A percentile compares a stretch with the other conserved stretches of the same genome.
Conservation (phyloP, 2,888 invertebrate species). For the Spisula subtruncata region DNA sequence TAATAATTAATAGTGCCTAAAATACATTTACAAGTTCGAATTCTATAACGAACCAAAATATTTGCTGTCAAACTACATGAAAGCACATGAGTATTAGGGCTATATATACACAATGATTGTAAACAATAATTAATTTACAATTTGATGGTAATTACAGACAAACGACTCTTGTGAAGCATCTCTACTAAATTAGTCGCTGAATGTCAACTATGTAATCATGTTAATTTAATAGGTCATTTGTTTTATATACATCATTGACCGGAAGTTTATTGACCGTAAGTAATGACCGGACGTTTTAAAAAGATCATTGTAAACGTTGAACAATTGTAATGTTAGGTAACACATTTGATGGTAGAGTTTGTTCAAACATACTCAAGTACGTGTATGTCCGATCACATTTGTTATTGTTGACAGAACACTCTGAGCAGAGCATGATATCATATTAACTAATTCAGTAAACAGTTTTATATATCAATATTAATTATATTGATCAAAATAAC, state of each 20-base stretch:
- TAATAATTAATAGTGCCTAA: too few species aligned
- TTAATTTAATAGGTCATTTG: too few species aligned
- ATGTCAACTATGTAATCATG: too few species aligned
- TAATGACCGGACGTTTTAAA: background rate
- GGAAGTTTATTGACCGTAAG: background rate
- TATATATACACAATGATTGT: too few species aligned
- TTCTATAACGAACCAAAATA: too few species aligned
- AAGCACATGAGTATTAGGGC: too few species aligned
- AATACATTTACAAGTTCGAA: too few species aligned
- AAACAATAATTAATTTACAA: too few species aligned
- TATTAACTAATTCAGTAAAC: background rate
- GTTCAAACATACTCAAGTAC: background rate
- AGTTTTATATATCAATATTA: background rate
- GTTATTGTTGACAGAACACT: constrained; percentile 17
- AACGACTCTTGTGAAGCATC: too few species aligned
- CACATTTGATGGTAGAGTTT: background rate
- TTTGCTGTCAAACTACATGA: too few species aligned
- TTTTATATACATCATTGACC: background rate
- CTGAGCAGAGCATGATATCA: background rate
- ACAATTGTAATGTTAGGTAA: background rate
- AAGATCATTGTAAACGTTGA: background rate
- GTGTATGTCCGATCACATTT: background rate
- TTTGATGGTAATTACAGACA: too few species aligned
- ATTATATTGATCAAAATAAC: background rate
- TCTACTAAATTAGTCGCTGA: too few species aligned